phyloP scores from a whole-genome alignment of 2,113 vertebrate genomes.

The Jaculus jaculus region DNA sequence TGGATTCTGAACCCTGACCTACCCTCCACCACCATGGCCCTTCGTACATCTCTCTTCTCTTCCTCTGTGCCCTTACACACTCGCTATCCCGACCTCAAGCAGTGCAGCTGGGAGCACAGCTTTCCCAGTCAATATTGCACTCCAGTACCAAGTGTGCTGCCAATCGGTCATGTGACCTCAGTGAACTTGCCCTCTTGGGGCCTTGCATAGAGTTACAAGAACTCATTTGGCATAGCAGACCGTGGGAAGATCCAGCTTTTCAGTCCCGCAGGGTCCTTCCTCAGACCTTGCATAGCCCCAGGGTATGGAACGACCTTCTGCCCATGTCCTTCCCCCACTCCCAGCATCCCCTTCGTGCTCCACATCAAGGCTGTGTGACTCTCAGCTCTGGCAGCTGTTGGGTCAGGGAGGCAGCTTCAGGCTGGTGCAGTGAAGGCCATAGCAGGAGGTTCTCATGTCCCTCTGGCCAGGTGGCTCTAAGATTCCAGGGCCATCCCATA shows the following conservation, averaged over 20 bases:
- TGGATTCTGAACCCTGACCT: neutral
- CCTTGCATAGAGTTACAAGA: neutral
- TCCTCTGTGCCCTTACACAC: neutral
- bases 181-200: neutral
- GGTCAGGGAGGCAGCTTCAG: neutral
- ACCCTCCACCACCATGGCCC: accelerated
- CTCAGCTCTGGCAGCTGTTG: neutral
- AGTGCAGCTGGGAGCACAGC: neutral
- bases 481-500: neutral
- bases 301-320: neutral
- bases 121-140: neutral
- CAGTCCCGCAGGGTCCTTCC: neutral
- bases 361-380: neutral
- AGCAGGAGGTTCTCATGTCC: neutral
- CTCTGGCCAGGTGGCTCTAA: neutral
- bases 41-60: neutral
- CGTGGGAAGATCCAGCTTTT: neutral
- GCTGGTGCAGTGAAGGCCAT: neutral
- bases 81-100: neutral
- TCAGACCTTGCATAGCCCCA: neutral
- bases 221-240: neutral
- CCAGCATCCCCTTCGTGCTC: neutral
- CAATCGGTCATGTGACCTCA: neutral
- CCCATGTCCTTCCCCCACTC: too few species aligned
- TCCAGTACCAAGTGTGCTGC: neutral